Evolutionary conservation across 1,140 invertebrate genomes (phyloP), one percentile per base, ranked within the genome.

Genomic region (Ruditapes philippinarum): DNA sequence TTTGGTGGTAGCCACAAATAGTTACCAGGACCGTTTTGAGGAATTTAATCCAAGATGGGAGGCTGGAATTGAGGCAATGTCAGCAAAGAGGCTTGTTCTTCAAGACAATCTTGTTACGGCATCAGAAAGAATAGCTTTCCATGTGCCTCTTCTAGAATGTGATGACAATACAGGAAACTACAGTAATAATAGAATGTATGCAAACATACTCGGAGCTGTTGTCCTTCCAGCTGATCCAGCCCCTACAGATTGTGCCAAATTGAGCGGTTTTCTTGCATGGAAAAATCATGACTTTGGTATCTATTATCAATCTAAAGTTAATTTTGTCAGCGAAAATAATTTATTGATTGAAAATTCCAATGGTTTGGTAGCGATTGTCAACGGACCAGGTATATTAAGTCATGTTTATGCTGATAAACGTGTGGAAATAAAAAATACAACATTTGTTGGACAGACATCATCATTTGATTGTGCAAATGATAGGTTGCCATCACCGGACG

Each of bases 101-200:
- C 42, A 85, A n/a, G 89, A 90, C 38, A 95, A 95, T 83, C 73
- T 91, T 19, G 92, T 95, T 31, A 91, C 93, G 73, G 94, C 92
- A 17, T 88, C 92, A 11, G 94, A 95, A 62, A 81, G 94, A n/a
- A 57, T 88, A 2, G 94, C 88, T 12, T 93, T 91, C 60, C 92
- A 91, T 57, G 84, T 93, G 7, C 45, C 60, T 31, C 91, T 91
- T 25, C 90, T 93, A 73, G 22, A 73, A 2, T 93, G 94, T 68
- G 38, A 49, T 33, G 70, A 82, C 5, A 83, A 38, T 12, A 54
- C 73, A 28, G 54, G 88, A 9, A n/a, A n/a, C n/a, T 94, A 92
- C 82, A 73, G 17, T 19, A 88, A 92, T 31, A 95, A 95, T 73
- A 83, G 74, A 40, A 91, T 86, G 45, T 89, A 91, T 25, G 42